Conservation (phyloP, 2,113 vertebrate species). For the Melanotaenia duboulayi region DNA sequence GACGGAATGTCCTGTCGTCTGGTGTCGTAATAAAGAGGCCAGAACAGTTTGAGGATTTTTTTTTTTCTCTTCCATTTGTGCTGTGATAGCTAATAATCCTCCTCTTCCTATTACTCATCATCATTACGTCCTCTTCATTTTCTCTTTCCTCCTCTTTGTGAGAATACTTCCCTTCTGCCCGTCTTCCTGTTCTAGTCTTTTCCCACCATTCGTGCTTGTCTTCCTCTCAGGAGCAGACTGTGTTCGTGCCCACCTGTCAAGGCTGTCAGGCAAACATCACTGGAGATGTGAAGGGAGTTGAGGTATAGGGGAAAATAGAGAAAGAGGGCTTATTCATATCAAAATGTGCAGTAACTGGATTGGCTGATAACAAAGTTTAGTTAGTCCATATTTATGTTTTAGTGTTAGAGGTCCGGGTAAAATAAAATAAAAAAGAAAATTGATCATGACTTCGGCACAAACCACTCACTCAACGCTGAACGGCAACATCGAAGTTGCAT, state of each 20-base stretch:
- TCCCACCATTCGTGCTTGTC: background rate
- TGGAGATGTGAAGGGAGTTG: constrained; percentile 21
- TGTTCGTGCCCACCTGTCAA: constrained; percentile 3
- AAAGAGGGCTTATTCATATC: constrained; percentile 12
- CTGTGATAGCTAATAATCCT: background rate
- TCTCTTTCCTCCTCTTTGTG: background rate
- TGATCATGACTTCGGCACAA: too few species aligned
- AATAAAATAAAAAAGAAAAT: too few species aligned
- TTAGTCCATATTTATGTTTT: background rate
- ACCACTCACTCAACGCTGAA: too few species aligned
- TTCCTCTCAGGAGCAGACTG: background rate
- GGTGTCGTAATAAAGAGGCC: constrained; percentile 20
- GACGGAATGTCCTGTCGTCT: constrained; percentile 13
- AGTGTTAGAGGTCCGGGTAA: too few species aligned
- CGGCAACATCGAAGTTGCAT: too few species aligned
- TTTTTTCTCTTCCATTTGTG: constrained; percentile 7
- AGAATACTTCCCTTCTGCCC: background rate
- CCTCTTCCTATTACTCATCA: constrained; percentile 7
- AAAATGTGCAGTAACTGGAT: constrained; percentile 10
- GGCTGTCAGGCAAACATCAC: constrained; percentile 23
- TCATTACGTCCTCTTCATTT: background rate
- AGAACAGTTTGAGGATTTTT: constrained; percentile 7
- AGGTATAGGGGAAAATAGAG: constrained; percentile 8
- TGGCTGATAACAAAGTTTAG: constrained; percentile 12
- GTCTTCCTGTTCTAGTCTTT: background rate